Percentiles rank a stretch among this genome's conserved stretches.
phyloP scores from a whole-genome alignment of 2,888 invertebrate species.

The Mellilla xanthometata region DNA sequence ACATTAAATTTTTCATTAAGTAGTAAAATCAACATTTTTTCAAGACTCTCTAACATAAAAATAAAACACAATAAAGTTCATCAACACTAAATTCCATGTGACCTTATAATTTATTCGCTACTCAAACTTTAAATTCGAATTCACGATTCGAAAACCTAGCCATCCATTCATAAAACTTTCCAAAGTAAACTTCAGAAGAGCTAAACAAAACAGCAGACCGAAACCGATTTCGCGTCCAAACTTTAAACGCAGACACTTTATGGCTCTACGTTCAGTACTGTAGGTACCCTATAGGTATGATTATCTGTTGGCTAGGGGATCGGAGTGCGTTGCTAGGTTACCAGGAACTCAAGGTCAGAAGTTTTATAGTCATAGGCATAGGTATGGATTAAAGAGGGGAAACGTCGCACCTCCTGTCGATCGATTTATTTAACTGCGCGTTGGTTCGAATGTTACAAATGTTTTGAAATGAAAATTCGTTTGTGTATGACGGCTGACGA shows the following conservation, averaged over 20 bases:
- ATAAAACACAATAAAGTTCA: too few relatives aligned
- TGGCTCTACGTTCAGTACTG: conserved; percentile 53
- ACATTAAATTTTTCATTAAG: too few relatives aligned
- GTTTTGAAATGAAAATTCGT: conserved; percentile 30
- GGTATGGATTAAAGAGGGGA: conserved; percentile 57
- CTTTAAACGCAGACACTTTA: conserved; percentile 35
- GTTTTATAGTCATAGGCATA: conserved; percentile 62
- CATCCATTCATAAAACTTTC: conserved; percentile 1
- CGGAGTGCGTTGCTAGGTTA: conserved; percentile 77
- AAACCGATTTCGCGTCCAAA: conserved; percentile 22
- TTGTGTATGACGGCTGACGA: conserved; percentile 7
- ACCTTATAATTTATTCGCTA: too few relatives aligned
- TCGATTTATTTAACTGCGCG: conserved; percentile 50
- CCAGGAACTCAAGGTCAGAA: conserved; percentile 76
- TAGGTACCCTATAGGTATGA: conserved; percentile 73
- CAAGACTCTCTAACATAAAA: too few relatives aligned
- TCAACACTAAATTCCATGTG: too few relatives aligned
- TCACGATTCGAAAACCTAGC: neutral
- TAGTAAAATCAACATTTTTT: too few relatives aligned
- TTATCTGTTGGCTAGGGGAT: conserved; percentile 73
- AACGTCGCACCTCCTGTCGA: conserved; percentile 35
- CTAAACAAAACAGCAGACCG: conserved; percentile 20
- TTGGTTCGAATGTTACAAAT: conserved; percentile 38
- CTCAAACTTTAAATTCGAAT: neutral
- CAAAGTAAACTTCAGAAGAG: conserved; percentile 2